Conservation (phyloP, 2,888 invertebrate genomes). For the Thelaira solivaga region DNA sequence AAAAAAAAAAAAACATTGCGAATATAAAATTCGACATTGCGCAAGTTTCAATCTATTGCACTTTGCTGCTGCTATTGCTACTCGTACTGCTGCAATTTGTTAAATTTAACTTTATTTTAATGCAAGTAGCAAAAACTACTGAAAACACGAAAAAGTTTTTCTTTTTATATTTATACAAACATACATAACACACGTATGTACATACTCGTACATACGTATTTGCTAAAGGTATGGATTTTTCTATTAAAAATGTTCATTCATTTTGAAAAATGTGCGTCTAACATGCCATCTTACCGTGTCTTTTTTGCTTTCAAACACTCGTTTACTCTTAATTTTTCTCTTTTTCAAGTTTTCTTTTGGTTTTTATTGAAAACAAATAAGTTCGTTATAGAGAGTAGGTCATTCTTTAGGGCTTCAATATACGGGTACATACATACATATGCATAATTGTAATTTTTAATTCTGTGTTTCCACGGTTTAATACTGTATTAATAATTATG, state of each 20-base stretch:
- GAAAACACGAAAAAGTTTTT: slow-evolving; percentile 8
- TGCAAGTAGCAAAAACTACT: slow-evolving; percentile 20
- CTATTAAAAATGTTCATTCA: slow-evolving; percentile 28
- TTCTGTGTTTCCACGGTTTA: too few relatives aligned
- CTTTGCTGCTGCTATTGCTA: slow-evolving; percentile 29
- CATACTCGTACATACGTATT: too few relatives aligned
- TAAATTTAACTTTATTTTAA: slow-evolving; percentile 38
- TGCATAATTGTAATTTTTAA: not conserved
- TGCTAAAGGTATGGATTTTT: slow-evolving; percentile 34
- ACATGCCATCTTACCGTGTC: slow-evolving; percentile 47
- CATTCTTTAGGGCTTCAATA: slow-evolving; percentile 5
- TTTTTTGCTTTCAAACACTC: not conserved
- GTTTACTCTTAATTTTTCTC: not conserved
- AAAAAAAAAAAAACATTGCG: slow-evolving; percentile 22
- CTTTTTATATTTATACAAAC: slow-evolving; percentile 4
- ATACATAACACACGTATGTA: too few relatives aligned
- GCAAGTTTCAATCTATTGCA: slow-evolving; percentile 61
- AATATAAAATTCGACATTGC: slow-evolving; percentile 49
- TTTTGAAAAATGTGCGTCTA: slow-evolving; percentile 47
- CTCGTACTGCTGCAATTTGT: slow-evolving; percentile 13
- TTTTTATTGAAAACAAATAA: slow-evolving; percentile 9
- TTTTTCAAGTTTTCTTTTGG: slow-evolving; percentile 15
- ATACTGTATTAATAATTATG: too few relatives aligned
- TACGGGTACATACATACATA: not conserved
- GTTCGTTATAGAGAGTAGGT: slow-evolving; percentile 43